Percentiles rank a stretch among this genome's conserved stretches.
phyloP scores from a whole-genome alignment of 2,797 vertebrate genomes.

The Crotalus adamanteus region DNA sequence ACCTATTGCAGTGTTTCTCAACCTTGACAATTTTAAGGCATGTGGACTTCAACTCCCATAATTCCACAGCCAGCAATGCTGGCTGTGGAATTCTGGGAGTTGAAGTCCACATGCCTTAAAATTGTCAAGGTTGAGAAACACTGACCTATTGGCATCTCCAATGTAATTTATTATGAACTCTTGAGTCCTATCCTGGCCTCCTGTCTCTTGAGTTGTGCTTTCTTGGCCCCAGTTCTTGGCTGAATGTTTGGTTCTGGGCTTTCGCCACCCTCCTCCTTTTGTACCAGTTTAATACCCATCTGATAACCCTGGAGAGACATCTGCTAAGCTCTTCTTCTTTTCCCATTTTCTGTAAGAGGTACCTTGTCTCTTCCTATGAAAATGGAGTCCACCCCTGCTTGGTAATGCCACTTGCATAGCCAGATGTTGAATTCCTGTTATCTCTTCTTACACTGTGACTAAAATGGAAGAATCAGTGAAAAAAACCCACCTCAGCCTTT shows the following conservation, averaged over 20 bases:
- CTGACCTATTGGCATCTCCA: neutral
- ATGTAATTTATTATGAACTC: neutral
- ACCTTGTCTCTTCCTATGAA: neutral
- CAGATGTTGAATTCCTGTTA: neutral
- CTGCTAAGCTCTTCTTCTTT: neutral
- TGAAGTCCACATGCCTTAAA: too few species aligned
- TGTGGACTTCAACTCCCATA: too few species aligned
- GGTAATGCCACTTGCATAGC: neutral
- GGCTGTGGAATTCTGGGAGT: too few species aligned
- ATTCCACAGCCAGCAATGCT: too few species aligned
- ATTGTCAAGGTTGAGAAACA: too few species aligned
- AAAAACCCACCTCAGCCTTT: neutral
- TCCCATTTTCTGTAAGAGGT: neutral
- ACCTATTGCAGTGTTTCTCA: neutral
- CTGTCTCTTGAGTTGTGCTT: neutral
- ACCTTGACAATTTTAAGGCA: too few species aligned
- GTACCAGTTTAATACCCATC: neutral
- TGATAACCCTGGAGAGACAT: neutral
- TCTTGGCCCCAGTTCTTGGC: neutral
- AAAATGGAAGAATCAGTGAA: neutral
- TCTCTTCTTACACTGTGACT: neutral
- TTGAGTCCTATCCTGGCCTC: neutral
- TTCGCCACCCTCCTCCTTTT: neutral
- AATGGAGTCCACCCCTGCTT: neutral
- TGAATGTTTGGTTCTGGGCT: neutral